Base-by-base conservation (phyloP, 2,113 vertebrate species). In the Pelmatolapia mariae region DNA sequence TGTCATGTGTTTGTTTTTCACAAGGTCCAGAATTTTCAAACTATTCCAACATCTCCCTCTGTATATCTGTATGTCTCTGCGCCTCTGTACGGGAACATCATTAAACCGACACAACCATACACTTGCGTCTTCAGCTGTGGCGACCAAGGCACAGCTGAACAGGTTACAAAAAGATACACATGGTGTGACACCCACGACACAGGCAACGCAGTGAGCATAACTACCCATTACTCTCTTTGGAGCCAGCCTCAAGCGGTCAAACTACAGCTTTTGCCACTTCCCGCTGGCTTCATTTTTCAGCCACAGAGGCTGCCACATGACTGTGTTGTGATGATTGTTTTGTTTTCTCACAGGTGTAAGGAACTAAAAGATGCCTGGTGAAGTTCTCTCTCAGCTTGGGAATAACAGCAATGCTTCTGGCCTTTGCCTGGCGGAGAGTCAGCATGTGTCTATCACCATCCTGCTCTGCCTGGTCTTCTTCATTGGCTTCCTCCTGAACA, bases 391-490 rank as follows among this genome's bases (percentile, higher is more conserved):
- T 10, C 43, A 54, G 50, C 22, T 10, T n/a, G 63, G 61, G 43
- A 93, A 93, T n/a, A 84, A 19, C 76, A 87, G 80, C 63, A 92
- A 83, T 2, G 47, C 61, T 33, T 81, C 80, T 13, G 68, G 2
- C 7, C 4, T 29, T 24, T 86, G 84, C 16, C 22, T 18, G 1
- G 56, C 26, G 0, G 82, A 57, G 53, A 43, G 76, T 3, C 89
- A 94, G 16, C 83, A 92, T 3, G 29, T 90, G 47, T 88, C 87
- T 68, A 63, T 96, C 50, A 81, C 90, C 1, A 84, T 92, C 68
- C 52, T 96, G 68, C 82, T 96, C 43, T 93, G 91, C 66, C 79
- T 97, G n/a, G 90, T 96, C 63, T 95, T 95, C 80, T 87, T 93
- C 33, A 40, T 87, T 6, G 96, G 96, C 1, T 82, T 96, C 13